Base-by-base conservation (phyloP, 1,140 invertebrate genomes). In the Thrips palmi region DNA sequence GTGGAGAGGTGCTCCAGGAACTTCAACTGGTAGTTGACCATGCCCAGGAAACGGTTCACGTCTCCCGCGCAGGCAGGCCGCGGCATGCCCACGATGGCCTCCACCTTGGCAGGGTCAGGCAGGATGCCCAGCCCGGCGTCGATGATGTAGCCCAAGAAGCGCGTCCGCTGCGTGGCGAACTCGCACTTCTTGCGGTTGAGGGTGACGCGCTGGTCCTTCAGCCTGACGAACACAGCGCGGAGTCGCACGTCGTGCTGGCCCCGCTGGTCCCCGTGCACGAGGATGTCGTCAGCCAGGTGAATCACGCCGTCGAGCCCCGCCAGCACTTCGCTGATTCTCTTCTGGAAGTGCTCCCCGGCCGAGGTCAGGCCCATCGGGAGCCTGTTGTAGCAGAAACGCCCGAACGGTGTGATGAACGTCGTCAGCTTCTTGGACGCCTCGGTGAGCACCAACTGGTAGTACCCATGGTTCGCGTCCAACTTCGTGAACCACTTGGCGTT, bases 41-140 rank as follows among this genome's bases (percentile, higher is more conserved):
- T 47, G 1, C 64, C 63, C 1, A 65, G 29, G 41, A 68, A 63
- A 25, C 50, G 20, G 25, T 54, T 37, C 0, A 64, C 17, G 29
- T 59, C 50, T 30, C 53, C 51, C 8, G 47, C 36, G 39, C 39
- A 51, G 31, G 39, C 46, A 6, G 57, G 58, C 21, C n/a, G 15
- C 1, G 50, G 48, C 40, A 54, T 47, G 22, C 55, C 33, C 15
- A 32, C 30, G 11, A 62, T 56, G 0, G 55, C 53, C 19, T 43
- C 21, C 8, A 56, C 45, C 44, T 57, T 57, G 15, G 42, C 36
- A 4, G 47, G 39, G 40, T 58, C 52, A 4, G 50, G 45, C 4
- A 29, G 23, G 7, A 60, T 40, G 7, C 48, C 52, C 3, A 48
- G 37, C 6, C 52, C 20, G 33, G 49, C 46, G 33, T 53, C 39